Base-by-base conservation (phyloP, 2,113 vertebrate species). In the Microcebus griseorufus region DNA sequence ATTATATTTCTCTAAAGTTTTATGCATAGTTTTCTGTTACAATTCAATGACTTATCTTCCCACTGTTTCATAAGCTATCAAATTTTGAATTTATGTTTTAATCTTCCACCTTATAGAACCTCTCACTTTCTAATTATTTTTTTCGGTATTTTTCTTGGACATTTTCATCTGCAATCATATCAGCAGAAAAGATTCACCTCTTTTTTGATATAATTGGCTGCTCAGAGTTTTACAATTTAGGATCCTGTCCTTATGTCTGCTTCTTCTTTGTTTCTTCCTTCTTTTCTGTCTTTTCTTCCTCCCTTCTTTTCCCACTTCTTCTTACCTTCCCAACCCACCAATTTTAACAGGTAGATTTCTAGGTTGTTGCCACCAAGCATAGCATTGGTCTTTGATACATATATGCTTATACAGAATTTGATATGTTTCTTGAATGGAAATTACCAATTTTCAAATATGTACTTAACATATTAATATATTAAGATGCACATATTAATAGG, bases 61-160 rank as follows among this genome's bases (percentile, higher is more conserved):
- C 22, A 45, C 32, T 53, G 0, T 60, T 88, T 67, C 45, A 34
- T 48, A 79, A 83, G 18, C 29, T 75, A 42, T 65, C 87, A 53
- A 42, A 25, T 90, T 83, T 78, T 83, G 32, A 93, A 82, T 78
- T 93, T 93, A 23, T 73, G 12, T 83, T 91, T 9, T 75, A 91
- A 53, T 45, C 29, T 88, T 70, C 1, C 20, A 75, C 22, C 32
- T 70, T 34, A 80, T 17, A 32, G 42, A 75, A 53, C 58, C 25
- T 58, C 2, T 83, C n/a, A 70, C 32, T 39, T 81, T 73, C 11
- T 75, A n/a, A 11, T 29, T 3, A 22, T 65, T 27, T 65, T 65
- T 64, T n/a, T 25, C 34, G 4, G 1, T 34, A 11, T 72, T 39
- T 70, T 20, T 85, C 12, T 82, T 88, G 7, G 32, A 73, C 9